These are phyloP conservation scores for Lypha dubia DNA, from an alignment of 2,888 invertebrate species.

Conservation along the genomic window DNA sequence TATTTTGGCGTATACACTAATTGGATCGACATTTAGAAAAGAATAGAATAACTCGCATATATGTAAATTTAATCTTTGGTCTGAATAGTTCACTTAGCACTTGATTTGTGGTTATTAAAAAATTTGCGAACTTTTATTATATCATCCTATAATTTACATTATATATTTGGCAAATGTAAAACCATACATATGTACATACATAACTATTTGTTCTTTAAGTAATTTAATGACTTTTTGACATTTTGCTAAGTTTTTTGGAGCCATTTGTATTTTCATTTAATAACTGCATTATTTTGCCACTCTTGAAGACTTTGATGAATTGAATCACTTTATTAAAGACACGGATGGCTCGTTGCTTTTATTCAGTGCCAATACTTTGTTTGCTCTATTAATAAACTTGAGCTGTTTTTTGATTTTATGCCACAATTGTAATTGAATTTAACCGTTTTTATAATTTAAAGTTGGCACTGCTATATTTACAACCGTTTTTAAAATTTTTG, in stretches of 20 bases:
- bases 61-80: neutral
- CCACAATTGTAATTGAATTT: conserved; percentile 21
- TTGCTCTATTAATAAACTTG: conserved; percentile 3
- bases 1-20: too few relatives aligned
- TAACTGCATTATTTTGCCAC: neutral
- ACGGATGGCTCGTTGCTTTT: conserved; percentile 7
- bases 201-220: neutral
- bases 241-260: conserved; percentile 9
- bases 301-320: conserved; percentile 5
- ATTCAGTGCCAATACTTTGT: conserved; percentile 28
- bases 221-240: conserved; percentile 18
- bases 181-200: too few relatives aligned
- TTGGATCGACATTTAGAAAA: too few relatives aligned
- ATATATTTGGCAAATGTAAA: neutral
- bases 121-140: too few relatives aligned
- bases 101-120: too few relatives aligned
- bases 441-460: conserved; percentile 3
- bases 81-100: too few relatives aligned
- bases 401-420: neutral
- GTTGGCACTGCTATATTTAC: conserved; percentile 28
- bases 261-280: neutral
- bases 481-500: conserved; percentile 10
- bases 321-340: conserved; percentile 4
- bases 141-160: neutral
- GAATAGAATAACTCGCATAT: too few relatives aligned